These are phyloP conservation scores for Pterois miles DNA, from an alignment of 2,797 vertebrate genomes.

Conservation along the genomic window DNA sequence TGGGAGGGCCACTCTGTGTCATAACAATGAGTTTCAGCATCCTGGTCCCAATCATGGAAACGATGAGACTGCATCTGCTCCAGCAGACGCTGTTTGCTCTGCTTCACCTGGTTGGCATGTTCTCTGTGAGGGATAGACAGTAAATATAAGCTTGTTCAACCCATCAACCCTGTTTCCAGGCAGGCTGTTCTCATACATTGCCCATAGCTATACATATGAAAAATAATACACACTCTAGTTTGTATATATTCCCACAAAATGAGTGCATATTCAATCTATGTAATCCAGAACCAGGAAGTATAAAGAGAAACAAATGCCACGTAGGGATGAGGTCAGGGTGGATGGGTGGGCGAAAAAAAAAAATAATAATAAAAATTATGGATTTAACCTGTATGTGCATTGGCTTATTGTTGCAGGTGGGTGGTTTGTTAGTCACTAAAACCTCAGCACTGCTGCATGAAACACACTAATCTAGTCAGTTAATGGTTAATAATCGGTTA, in stretches of 20 bases:
- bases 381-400: no score
- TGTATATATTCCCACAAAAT: background rate
- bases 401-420: no score
- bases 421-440: no score
- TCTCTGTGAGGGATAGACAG: conserved; percentile 78
- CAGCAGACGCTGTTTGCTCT: conserved; percentile 85
- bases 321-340: no score
- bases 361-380: no score
- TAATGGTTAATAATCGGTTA: no score
- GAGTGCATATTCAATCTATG: no score
- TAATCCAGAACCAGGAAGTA: no score
- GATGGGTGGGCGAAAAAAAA: no score
- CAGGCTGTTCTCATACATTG: background rate
- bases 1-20: conserved; percentile 77
- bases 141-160: background rate
- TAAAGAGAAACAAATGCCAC: no score
- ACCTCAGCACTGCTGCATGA: no score
- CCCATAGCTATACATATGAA: background rate
- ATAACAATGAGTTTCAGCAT: conserved; percentile 82
- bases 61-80: conserved; percentile 88
- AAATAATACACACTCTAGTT: background rate
- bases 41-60: conserved; percentile 89
- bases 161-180: background rate
- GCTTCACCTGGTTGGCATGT: conserved; percentile 85
- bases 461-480: no score